Base-by-base conservation (phyloP, 2,888 invertebrate species). In the Cabera pusaria region DNA sequence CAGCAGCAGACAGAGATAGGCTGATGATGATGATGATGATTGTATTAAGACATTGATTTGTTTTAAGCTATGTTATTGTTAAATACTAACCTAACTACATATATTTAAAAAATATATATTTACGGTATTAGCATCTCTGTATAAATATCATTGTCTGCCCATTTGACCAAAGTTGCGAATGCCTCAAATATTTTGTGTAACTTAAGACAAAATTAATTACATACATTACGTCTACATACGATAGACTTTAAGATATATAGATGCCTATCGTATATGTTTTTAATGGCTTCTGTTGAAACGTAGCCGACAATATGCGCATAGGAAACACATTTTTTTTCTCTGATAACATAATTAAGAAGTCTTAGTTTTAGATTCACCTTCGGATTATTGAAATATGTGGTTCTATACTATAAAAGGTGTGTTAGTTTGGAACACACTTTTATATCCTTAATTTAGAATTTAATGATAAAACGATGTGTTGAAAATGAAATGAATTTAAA, bases 151-250 rank as follows among this genome's bases (percentile, higher is more conserved):
- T 17, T 14, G 37, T 19, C 32, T 28, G 32, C 9, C 9, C 35
- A 50, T 32, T 44, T 28, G 12, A 44, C 49, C 31, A 40, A 49
- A 52, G 48, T 47, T 37, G 57, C 57, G 41, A 57, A 83, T 80
- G 79, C 81, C 44, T 65, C 43, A 56, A 69, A 85, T 83, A 41
- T 75, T 79, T 64, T 67, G 62, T 69, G 53, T 58, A 68, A 67
- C 66, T 66, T 74, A 70, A 62, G 63, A 72, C 62, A 56, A 72
- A 80, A 85, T 82, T 81, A 76, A 84, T 83, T 79, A 68, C 69
- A 44, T 64, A 60, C 65, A 69, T 74, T 70, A 72, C 65, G 35
- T 22, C 42, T 56, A 64, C 58, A 59, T 57, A 64, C 68, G 71
- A 80, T 77, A 79, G 75, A 76, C 78, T 72, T 67, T 59, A 54